A percentile compares a stretch with the other conserved stretches of the same genome.
Evolutionary conservation across 2,113 vertebrate species (phyloP).

Genomic region (Chlorodrepanis virens): DNA sequence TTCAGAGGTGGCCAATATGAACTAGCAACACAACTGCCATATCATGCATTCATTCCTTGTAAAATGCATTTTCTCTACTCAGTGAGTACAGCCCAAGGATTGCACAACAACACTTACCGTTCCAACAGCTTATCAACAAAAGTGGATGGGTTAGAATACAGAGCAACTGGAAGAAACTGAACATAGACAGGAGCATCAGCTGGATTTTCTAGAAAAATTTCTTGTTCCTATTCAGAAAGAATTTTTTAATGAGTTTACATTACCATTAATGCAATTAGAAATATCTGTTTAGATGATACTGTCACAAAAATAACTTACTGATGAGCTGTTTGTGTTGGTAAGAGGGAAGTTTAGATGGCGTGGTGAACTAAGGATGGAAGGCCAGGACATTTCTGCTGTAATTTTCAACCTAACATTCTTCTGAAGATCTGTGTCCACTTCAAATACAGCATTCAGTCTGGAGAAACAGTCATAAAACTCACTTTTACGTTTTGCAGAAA

Average conservation of each 20-base stretch:
- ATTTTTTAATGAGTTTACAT: not conserved
- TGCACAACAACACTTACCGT: constrained; percentile 73
- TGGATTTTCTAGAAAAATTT: constrained; percentile 91
- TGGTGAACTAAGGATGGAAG: constrained; percentile 85
- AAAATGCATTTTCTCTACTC: not conserved
- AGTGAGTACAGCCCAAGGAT: not conserved
- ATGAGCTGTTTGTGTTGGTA: constrained; percentile 93
- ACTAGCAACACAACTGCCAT: not conserved
- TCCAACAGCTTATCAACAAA: constrained; percentile 86
- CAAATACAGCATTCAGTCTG: constrained; percentile 87
- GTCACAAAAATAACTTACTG: constrained; percentile 79
- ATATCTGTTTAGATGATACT: not conserved
- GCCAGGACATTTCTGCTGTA: constrained; percentile 90
- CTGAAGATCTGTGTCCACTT: constrained; percentile 96
- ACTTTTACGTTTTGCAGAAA: not conserved
- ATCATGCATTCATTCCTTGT: not conserved
- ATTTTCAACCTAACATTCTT: constrained; percentile 89
- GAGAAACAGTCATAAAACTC: not conserved
- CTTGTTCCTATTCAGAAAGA: constrained; percentile 82
- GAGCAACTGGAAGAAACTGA: constrained; percentile 89
- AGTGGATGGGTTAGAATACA: constrained; percentile 86
- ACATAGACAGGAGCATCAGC: constrained; percentile 88
- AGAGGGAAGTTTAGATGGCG: constrained; percentile 86
- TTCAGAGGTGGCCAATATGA: not conserved
- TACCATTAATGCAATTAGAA: not conserved